Evolutionary conservation across 2,888 invertebrate species (phyloP), one percentile per base, ranked within the genome.

Genomic region (Augochlorella aurata): DNA sequence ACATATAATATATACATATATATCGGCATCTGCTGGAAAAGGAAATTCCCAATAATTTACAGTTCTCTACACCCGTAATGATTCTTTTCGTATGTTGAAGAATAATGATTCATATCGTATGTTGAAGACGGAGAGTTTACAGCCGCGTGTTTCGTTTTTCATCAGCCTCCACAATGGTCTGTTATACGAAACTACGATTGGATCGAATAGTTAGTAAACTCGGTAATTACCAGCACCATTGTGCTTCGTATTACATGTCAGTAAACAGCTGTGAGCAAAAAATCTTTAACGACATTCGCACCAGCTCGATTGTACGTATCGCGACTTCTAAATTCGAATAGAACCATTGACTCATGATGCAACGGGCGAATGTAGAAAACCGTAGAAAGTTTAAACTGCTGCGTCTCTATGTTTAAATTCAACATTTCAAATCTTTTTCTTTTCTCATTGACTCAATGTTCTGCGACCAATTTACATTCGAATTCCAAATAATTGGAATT

Each of bases 191-290:
- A 77, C 76, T 58, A 45, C 63, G 54, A 81, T 78, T 67, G 29
- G 61, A 82, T 77, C 77, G 52, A 29, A 67, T 47, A 38, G 71
- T 77, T 75, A 63, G 81, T 58, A 70, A 77, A 81, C 79, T 71
- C 79, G 44, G 76, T 83, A 85, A 85, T 81, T 79, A 83, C 61
- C 45, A 29, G 45, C 54, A 58, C 54, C 67, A 70, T 77, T 74
- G 44, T 45, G 61, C 21, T 29, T 67, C 52, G n/a, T 72, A 75
- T 79, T 74, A 72, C 47, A 75, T 10, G 4, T 61, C 29, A 12
- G 5, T 61, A 61, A 54, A 10, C 21, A 16, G 45, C 14, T 21
- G 58, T 21, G 63, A 75, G 38, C 2, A 75, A n/a, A 82, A 74
- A 71, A 72, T 71, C 63, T 29, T 68, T 29, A 65, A 66, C 68